Percentiles rank a stretch among this genome's conserved stretches.
These are phyloP conservation scores for Meiosimyza decipiens DNA, from an alignment of 2,888 invertebrate species.

Conservation along the genomic window DNA sequence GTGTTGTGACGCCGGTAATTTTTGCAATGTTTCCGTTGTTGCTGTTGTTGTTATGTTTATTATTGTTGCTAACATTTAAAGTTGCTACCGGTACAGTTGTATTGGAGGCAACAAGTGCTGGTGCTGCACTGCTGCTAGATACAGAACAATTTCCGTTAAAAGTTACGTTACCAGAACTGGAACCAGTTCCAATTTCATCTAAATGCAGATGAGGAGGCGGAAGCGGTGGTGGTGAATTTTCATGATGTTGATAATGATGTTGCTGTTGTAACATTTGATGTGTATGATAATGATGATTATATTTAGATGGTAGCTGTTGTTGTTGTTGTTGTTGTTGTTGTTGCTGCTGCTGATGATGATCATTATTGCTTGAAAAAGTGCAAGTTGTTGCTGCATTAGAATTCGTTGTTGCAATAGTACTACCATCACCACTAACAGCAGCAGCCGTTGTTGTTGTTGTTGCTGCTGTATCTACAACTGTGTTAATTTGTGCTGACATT, in stretches of 20 bases:
- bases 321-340: too few species aligned
- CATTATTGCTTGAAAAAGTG: constrained; percentile 47
- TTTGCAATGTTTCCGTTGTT: constrained; percentile 41
- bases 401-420: constrained; percentile 30
- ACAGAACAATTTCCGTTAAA: constrained; percentile 32
- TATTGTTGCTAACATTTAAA: constrained; percentile 58
- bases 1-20: constrained; percentile 32
- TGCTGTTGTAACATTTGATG: constrained; percentile 34
- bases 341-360: constrained; percentile 46
- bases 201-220: constrained; percentile 29
- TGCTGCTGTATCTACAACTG: not conserved
- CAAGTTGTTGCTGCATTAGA: constrained; percentile 42
- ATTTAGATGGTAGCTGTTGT: not conserved
- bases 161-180: constrained; percentile 32
- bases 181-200: constrained; percentile 29
- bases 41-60: constrained; percentile 49
- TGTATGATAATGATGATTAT: constrained; percentile 20
- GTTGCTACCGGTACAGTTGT: constrained; percentile 54
- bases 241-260: constrained; percentile 39
- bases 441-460: not conserved
- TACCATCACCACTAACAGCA: constrained; percentile 21
- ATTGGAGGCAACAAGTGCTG: constrained; percentile 21
- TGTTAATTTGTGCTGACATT: constrained; percentile 26
- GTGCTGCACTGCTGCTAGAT: constrained; percentile 32
- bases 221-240: constrained; percentile 28